These are phyloP conservation scores for Idaea aversata DNA, from an alignment of 2,888 invertebrate species.

Conservation along the genomic window DNA sequence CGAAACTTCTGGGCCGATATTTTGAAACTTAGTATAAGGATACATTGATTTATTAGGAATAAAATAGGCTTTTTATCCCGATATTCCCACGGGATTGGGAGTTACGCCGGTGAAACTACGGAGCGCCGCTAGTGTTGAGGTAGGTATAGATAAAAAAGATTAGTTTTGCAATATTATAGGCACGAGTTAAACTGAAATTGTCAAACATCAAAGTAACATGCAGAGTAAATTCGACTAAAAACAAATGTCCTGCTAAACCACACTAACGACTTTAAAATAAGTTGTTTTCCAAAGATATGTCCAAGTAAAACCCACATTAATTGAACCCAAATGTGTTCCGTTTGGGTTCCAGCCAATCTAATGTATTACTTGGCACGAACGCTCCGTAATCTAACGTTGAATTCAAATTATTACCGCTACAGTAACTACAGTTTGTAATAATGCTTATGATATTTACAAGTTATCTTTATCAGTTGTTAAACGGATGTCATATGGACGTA, in stretches of 20 bases:
- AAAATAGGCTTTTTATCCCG: too few species aligned
- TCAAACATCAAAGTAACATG: not conserved
- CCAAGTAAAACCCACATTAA: conserved; percentile 59
- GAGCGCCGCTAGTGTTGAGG: too few species aligned
- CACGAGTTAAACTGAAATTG: too few species aligned
- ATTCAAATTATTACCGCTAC: conserved; percentile 55
- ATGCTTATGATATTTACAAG: not conserved
- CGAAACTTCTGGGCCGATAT: too few species aligned
- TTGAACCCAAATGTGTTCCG: conserved; percentile 60
- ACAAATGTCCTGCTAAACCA: not conserved
- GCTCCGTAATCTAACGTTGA: conserved; percentile 58
- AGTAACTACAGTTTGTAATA: conserved; percentile 27
- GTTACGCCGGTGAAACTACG: too few species aligned
- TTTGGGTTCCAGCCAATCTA: conserved; percentile 71
- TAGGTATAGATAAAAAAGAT: too few species aligned
- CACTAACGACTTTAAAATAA: not conserved
- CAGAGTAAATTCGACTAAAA: conserved; percentile 7
- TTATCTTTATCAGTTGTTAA: not conserved
- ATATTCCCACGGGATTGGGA: too few species aligned
- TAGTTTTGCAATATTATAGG: too few species aligned
- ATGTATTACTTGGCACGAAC: conserved; percentile 71
- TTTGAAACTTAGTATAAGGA: too few species aligned
- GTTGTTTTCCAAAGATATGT: conserved; percentile 5
- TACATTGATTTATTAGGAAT: too few species aligned
- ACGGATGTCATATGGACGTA: not conserved